A percentile compares a stretch with the other conserved stretches of the same genome.
phyloP scores from a whole-genome alignment of 2,113 vertebrate species.

The Ptychochromis oligacanthus region DNA sequence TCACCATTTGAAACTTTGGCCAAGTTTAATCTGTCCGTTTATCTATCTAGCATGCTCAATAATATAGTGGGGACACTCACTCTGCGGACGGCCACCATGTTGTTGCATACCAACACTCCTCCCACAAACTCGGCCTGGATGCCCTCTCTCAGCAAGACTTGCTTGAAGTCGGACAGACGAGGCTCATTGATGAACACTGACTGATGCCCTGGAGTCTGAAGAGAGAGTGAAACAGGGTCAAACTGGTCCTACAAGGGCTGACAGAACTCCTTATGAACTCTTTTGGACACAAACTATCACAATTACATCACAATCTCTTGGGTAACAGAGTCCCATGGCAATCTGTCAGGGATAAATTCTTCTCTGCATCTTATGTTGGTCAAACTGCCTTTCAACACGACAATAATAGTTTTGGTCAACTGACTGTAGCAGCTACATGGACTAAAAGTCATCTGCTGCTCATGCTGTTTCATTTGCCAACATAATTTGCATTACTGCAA shows the following conservation, averaged over 20 bases:
- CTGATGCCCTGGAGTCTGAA: conserved; percentile 93
- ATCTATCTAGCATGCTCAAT: neutral
- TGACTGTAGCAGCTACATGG: neutral
- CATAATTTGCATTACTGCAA: neutral
- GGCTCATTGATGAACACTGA: conserved; percentile 99
- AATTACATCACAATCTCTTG: neutral
- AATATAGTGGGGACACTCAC: conserved; percentile 78
- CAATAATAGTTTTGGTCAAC: neutral
- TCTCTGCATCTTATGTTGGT: neutral
- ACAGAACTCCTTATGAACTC: neutral
- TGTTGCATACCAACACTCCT: conserved; percentile 98
- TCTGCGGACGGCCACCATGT: conserved; percentile 96
- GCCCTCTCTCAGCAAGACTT: conserved; percentile 94
- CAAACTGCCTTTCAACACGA: neutral
- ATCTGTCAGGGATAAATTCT: neutral
- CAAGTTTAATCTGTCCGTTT: neutral
- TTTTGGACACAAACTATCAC: neutral
- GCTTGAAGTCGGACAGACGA: conserved; percentile 97
- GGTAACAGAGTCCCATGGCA: neutral
- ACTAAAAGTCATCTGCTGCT: neutral
- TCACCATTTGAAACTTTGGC: neutral
- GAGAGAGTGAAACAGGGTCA: neutral
- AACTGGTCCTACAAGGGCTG: neutral
- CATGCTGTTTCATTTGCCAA: neutral
- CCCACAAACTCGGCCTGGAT: conserved; percentile 99